phyloP scores from a whole-genome alignment of 2,797 vertebrate genomes.

The Bovichtus variegatus region DNA sequence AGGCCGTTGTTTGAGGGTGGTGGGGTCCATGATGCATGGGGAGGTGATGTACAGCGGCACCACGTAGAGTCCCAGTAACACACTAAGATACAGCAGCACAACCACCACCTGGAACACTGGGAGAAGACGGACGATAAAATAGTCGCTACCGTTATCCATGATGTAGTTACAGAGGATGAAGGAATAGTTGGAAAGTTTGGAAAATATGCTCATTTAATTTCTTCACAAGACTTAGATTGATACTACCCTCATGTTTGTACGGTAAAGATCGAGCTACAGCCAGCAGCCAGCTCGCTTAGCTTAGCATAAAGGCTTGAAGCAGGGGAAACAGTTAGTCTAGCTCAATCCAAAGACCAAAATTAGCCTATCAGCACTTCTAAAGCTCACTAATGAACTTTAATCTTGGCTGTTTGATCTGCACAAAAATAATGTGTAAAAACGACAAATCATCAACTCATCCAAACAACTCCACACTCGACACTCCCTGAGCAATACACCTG shows the following conservation, averaged over 20 bases:
- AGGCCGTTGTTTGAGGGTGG: conserved; percentile 88
- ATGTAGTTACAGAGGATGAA: not conserved
- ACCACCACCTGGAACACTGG: conserved; percentile 92
- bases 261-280: not conserved
- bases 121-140: not conserved
- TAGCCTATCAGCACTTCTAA: not conserved
- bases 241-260: not conserved
- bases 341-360: no score
- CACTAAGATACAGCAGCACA: conserved; percentile 88
- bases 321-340: not conserved
- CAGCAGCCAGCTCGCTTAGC: not conserved
- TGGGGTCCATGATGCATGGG: conserved; percentile 95
- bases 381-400: not conserved
- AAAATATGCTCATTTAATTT: not conserved
- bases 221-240: not conserved
- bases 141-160: not conserved
- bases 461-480: no score
- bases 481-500: no score
- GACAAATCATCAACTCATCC: no score
- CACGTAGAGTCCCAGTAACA: conserved; percentile 91
- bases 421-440: no score
- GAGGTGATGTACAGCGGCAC: conserved; percentile 93
- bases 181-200: not conserved
- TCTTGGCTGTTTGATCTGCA: not conserved
- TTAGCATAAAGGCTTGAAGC: not conserved